Base-by-base conservation (phyloP, 2,888 invertebrate genomes). In the Serripes groenlandicus region DNA sequence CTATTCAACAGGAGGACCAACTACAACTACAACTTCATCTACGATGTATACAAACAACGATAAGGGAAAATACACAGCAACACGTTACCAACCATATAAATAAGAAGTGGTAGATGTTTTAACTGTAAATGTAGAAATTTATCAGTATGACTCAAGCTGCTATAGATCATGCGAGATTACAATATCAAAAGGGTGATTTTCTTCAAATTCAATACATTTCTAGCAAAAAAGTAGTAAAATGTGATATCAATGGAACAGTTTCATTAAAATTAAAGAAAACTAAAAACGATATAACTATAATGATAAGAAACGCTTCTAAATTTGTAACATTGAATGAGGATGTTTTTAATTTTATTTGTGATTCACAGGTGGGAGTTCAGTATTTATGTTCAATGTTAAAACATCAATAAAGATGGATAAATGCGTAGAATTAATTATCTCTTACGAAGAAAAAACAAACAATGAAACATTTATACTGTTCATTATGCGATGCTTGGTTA, bases 221-320 rank as follows among this genome's bases (percentile, higher is more conserved):
- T 23, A 23, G 26, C 9, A 68, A 68, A 68, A 37, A 49, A 49
- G 42, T 26, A 35, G 42, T 68, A 23, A 35, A 42, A 49, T 68
- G 42, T 30, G 49, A 49, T n/a, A 34, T 68, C 11, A 68, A 23
- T 49, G 68, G 26, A 28, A 35, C 37, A 15, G 68, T 68, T 18
- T 42, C 68, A 42, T 23, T 68, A 9, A 49, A 49, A 28, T 42
- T 68, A 26, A 68, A 68, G 42, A 68, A 68, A 68, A 68, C 37
- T 23, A 28, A 30, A 21, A 35, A 68, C 42, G 68, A 49, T 42
- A 68, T 35, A 26, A 35, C 68, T 28, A 23, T 68, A 4, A 68
- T 68, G 68, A 68, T 68, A 11, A 68, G 49, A 9, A 68, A 42
- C 26, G 68, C 68, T 49, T 68, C 68, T 7, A 68, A 68, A 68